Base-by-base conservation (phyloP, 1,140 invertebrate genomes). In the Zaprionus taronus region DNA sequence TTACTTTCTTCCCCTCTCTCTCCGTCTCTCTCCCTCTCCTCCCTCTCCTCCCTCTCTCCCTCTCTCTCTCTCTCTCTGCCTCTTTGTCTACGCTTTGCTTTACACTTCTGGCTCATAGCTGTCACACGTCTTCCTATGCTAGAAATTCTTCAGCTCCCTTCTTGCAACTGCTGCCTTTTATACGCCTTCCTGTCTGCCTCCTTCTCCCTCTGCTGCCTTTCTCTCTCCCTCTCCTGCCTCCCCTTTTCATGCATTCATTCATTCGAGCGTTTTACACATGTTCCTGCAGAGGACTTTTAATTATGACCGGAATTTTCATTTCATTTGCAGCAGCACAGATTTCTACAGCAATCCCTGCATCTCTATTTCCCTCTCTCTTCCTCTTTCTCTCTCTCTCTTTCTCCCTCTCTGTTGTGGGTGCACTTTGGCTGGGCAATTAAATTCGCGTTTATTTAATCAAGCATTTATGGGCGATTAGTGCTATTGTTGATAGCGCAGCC, bases 381-480 rank as follows among this genome's bases (percentile, higher is more conserved):
- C 26, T 0, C 6, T 7, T 7, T 31, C 2, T 31, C 9, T 11
- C 31, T 11, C 7, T 31, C 9, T 34, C 31, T 31, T 20, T 20
- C 9, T 31, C 9, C 9, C 31, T 0, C 9, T 11, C 9, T 34
- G 31, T 34, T 34, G 31, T 11, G 31, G 20, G 47, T 51, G 47
- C 47, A 51, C 1, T 24, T n/a, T 51, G 9, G 47, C 20, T n/a
- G 47, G 11, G 47, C 47, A 51, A 51, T 51, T 51, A 51, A 51
- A 51, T 51, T 31, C 44, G 24, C 56, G 61, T 72, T 72, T 71
- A 79, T 75, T 63, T 67, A 75, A 83, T 82, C 71, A 51, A 47
- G 66, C 66, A 73, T 77, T 83, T 66, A 63, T 36, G 56, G 24
- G 49, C 72, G 81, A 83, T 83, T 83, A 83, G 80, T 76, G 79